Evolutionary conservation across 2,797 vertebrate species (phyloP).

Genomic region (Crenichthys baileyi): DNA sequence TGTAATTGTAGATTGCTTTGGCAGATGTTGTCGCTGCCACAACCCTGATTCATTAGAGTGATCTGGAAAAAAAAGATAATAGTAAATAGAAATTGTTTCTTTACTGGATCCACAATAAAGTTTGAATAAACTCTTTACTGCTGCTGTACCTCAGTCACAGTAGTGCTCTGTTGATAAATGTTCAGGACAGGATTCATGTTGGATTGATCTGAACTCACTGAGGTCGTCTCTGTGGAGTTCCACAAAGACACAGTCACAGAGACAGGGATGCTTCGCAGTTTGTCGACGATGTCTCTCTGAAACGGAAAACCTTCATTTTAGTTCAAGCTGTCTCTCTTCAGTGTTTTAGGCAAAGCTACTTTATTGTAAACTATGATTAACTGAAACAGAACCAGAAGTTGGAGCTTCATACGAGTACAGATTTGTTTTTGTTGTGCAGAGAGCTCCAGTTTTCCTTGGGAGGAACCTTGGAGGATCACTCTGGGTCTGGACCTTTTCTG

Average conservation of each 20-base stretch:
- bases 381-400: conserved; percentile 80
- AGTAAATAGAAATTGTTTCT: background rate
- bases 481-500: conserved; percentile 79
- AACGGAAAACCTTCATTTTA: conserved; percentile 14
- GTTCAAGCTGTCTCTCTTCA: background rate
- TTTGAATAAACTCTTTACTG: too few relatives aligned
- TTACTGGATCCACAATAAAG: background rate
- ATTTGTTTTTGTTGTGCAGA: conserved; percentile 70
- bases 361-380: background rate
- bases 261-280: conserved; percentile 84
- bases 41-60: conserved; percentile 88
- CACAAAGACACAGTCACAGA: conserved; percentile 81
- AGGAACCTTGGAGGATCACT: conserved; percentile 74
- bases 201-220: conserved; percentile 66
- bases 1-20: conserved; percentile 89
- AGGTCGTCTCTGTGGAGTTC: conserved; percentile 63
- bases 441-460: conserved; percentile 74
- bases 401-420: conserved; percentile 78
- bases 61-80: conserved; percentile 72
- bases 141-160: conserved; percentile 77
- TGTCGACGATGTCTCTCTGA: conserved; percentile 87
- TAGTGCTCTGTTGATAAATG: conserved; percentile 78
- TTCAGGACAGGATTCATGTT: conserved; percentile 85
- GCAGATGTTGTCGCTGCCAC: conserved; percentile 88
- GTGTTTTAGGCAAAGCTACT: background rate